Evolutionary conservation across 2,888 invertebrate genomes (phyloP).

Genomic region (Tachina grossa): DNA sequence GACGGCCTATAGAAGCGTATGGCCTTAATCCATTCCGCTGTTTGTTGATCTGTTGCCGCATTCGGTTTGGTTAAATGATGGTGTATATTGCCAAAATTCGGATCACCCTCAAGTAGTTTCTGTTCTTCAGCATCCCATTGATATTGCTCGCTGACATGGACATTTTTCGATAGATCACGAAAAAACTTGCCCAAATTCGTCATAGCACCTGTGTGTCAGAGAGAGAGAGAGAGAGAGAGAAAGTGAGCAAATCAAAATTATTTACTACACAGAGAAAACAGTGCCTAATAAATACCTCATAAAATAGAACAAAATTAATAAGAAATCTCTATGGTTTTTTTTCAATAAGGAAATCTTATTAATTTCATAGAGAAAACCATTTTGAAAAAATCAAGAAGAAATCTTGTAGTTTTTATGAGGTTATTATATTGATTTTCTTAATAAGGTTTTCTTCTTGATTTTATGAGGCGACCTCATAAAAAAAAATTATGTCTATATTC

Average conservation of each 20-base stretch:
- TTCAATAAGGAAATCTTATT: too few relatives aligned
- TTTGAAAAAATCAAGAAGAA: too few relatives aligned
- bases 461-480: too few relatives aligned
- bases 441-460: too few relatives aligned
- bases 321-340: too few relatives aligned
- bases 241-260: neutral
- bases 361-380: too few relatives aligned
- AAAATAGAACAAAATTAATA: too few relatives aligned
- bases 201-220: slow-evolving; percentile 76
- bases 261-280: too few relatives aligned
- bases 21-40: slow-evolving; percentile 82
- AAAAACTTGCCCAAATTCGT: slow-evolving; percentile 81
- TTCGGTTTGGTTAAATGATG: slow-evolving; percentile 73
- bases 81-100: slow-evolving; percentile 76
- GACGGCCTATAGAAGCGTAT: slow-evolving; percentile 83
- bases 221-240: neutral
- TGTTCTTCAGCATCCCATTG: slow-evolving; percentile 76
- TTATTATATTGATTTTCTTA: too few relatives aligned
- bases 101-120: slow-evolving; percentile 79
- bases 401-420: too few relatives aligned
- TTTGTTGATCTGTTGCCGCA: slow-evolving; percentile 66
- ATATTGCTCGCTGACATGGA: slow-evolving; percentile 79
- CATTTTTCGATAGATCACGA: slow-evolving; percentile 79
- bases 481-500: too few relatives aligned
- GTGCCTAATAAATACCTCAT: too few relatives aligned